phyloP scores from a whole-genome alignment of 2,888 invertebrate genomes.

The Ophion obscuratus region DNA sequence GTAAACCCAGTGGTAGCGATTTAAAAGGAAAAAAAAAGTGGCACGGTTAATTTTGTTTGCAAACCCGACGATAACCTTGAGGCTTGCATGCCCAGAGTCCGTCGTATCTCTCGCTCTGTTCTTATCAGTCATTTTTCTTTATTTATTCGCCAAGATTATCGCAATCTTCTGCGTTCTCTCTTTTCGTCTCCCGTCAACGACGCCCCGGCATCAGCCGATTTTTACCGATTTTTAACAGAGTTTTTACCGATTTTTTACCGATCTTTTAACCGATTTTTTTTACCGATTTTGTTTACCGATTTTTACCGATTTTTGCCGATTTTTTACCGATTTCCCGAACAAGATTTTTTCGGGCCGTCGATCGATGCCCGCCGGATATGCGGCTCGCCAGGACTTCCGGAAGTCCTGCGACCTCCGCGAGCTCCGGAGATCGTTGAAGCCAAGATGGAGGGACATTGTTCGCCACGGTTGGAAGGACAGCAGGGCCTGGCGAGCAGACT shows the following conservation, averaged over 20 bases:
- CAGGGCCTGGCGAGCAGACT: slow-evolving; percentile 60
- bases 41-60: slow-evolving; percentile 61
- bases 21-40: neutral
- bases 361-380: neutral
- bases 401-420: neutral
- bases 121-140: neutral
- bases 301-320: no score
- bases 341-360: neutral
- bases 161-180: neutral
- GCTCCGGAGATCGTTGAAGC: neutral
- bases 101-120: slow-evolving; percentile 16
- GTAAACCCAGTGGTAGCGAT: neutral
- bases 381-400: neutral
- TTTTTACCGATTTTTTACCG: no score
- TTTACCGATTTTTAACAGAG: neutral
- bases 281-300: no score
- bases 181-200: neutral
- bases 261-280: no score
- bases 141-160: neutral
- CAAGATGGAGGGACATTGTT: slow-evolving; percentile 26
- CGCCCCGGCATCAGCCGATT: neutral
- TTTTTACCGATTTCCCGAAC: neutral
- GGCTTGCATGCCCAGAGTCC: neutral
- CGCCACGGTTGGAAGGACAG: slow-evolving; percentile 58
- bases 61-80: slow-evolving; percentile 57